Base-by-base conservation (phyloP, 1,140 invertebrate species). In the Helicoverpa armigera region DNA sequence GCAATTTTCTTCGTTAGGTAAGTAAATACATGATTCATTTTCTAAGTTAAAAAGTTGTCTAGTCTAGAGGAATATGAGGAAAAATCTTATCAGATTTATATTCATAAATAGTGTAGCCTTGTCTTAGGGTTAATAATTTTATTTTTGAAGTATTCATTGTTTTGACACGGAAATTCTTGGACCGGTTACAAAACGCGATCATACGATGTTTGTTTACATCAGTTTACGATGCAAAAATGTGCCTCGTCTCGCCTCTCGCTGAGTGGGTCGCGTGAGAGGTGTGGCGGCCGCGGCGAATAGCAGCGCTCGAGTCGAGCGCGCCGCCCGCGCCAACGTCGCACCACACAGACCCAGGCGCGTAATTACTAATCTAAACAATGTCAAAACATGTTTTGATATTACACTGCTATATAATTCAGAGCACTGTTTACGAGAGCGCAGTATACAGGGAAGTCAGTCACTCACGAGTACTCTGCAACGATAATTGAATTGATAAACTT, bases 201-300 rank as follows among this genome's bases (percentile, higher is more conserved):
- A 86, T 92, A 92, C 90, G 92, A 94, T 92, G 81, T 91, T 92
- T 93, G 85, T 92, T 92, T 92, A 91, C 88, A 35, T 35, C 35
- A 35, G 35, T 3, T 35, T 35, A 35, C 3, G 7, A 35, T 35
- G 35, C 35, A 35, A 85, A 80, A 85, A 87, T 63, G 70, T 58
- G 77, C 76, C 78, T 81, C 85, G 85, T n/a, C n/a, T 18, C 65
- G 63, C n/a, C 54, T 18, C 54, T 58, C 54, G 13, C 82, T 86
- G 87, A 90, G 90, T 90, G 90, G 88, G 73, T 82, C 81, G 86
- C 84, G 79, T 65, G 54, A 86, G 85, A 91, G 91, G 92, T 90
- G 90, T 94, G 92, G 84, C 88, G 63, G 23, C 2, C 13, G 58
- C 29, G 10, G 23, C 23, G 58, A 84, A 80, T 81, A 56, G 5